Base-by-base conservation (phyloP, 2,888 invertebrate genomes). In the Limnephilus marmoratus region DNA sequence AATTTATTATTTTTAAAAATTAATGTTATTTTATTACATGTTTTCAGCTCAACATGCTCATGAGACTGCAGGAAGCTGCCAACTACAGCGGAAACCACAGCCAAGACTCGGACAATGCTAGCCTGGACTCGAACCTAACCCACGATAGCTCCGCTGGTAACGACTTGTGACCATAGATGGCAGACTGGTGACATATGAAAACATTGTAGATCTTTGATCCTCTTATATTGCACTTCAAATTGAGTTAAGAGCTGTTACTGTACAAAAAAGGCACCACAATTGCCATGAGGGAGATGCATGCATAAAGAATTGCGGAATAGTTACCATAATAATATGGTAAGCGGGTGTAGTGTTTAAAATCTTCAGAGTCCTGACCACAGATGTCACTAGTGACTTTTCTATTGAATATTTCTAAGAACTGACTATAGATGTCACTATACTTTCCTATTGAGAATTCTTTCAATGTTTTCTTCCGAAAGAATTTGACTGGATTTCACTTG, bases 31-130 rank as follows among this genome's bases (percentile, higher is more conserved):
- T 37, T 37, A 83, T 34, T 87, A 29, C 53, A 12, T 7, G 3
- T 94, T 96, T 96, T 18, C 95, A 98, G 98, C 96, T 99, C 94
- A 99, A 98, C 95, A 99, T 99, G 99, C 96, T 99, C 94, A 99
- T 99, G 98, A 97, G 99, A 94, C 97, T 99, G 90, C 99, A 99
- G 96, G 99, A 99, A 96, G 99, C 99, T 45, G 99, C 99, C 88
- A 99, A 98, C 95, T 98, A 98, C 96, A 98, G 98, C 94, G 98
- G 98, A 94, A 98, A 98, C 94, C 98, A 98, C 96, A 98, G 98
- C 95, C 98, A 98, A 94, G 98, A 99, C 96, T 98, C 98, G 0
- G 98, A 99, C 95, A 98, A 98, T 94, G 98, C 98, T 94, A 98
- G 98, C 94, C 96, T 98, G 95, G 98, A 98, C 95, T 98, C 98